phyloP scores from a whole-genome alignment of 2,113 vertebrate species.

The Caretta caretta region DNA sequence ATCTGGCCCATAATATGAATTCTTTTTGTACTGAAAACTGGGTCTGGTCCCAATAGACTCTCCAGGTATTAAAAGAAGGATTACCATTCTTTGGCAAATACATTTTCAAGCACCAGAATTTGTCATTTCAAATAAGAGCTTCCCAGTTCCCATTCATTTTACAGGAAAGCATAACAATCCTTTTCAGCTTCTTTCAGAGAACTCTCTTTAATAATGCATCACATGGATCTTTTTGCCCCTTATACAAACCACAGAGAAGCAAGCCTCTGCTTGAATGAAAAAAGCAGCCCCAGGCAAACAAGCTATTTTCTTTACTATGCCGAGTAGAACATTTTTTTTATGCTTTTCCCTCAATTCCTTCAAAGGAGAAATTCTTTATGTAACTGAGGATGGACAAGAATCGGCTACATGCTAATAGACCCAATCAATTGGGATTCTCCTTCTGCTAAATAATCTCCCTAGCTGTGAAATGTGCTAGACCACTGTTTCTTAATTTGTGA shows the following conservation, averaged over 20 bases:
- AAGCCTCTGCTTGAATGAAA: neutral
- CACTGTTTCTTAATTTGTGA: neutral
- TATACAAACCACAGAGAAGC: slow-evolving; percentile 11
- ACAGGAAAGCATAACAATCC: neutral
- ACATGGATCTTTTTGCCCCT: neutral
- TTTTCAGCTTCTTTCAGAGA: neutral
- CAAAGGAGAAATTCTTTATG: slow-evolving; percentile 9
- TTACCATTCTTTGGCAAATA: neutral
- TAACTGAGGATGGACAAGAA: neutral
- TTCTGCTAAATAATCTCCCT: slow-evolving; percentile 33
- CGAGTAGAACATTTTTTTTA: neutral
- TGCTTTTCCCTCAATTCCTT: neutral
- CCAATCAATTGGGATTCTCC: slow-evolving; percentile 23
- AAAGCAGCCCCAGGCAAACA: neutral
- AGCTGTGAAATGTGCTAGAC: neutral
- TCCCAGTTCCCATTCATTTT: neutral
- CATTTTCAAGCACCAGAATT: neutral
- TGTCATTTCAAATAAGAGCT: neutral
- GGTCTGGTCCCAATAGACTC: neutral
- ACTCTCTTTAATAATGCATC: slow-evolving; percentile 12
- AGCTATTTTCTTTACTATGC: neutral
- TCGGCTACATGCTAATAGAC: slow-evolving; percentile 3
- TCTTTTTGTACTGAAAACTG: neutral
- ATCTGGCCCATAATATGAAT: neutral
- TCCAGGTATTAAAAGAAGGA: neutral